Percentiles rank a stretch among this genome's conserved stretches.
Conservation (phyloP, 2,888 invertebrate species). For the Dorcus hopei region DNA sequence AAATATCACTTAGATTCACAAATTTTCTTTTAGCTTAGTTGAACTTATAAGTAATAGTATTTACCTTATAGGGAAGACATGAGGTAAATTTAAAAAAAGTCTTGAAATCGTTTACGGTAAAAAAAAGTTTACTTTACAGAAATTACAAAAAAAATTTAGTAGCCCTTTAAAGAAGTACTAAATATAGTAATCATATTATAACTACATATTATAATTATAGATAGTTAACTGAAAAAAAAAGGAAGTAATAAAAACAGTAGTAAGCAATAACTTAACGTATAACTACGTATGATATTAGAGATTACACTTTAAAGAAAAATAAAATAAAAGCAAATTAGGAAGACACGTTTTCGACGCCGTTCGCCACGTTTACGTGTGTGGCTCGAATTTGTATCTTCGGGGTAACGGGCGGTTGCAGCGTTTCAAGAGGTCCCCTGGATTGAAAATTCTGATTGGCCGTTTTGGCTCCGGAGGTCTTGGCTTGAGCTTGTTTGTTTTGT, state of each 20-base stretch:
- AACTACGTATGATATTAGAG: too few relatives aligned
- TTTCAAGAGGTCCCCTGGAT: slow-evolving; percentile 9
- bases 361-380: slow-evolving; percentile 24
- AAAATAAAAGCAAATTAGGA: not conserved
- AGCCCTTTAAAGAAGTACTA: too few relatives aligned
- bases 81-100: too few relatives aligned
- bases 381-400: slow-evolving; percentile 26
- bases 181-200: too few relatives aligned
- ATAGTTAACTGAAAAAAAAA: not conserved
- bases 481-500: not conserved
- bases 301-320: not conserved
- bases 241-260: not conserved
- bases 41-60: too few relatives aligned
- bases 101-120: too few relatives aligned
- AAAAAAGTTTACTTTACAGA: too few relatives aligned
- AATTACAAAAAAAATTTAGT: too few relatives aligned
- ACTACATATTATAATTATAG: too few relatives aligned
- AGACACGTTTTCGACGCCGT: slow-evolving; percentile 19
- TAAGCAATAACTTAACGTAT: not conserved
- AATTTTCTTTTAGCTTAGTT: too few relatives aligned
- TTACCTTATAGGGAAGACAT: too few relatives aligned
- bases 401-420: slow-evolving; percentile 16
- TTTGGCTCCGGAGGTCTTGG: not conserved
- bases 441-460: slow-evolving; percentile 8
- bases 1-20: not conserved